phyloP scores from a whole-genome alignment of 2,797 vertebrate species.

The Graptemys geographica region DNA sequence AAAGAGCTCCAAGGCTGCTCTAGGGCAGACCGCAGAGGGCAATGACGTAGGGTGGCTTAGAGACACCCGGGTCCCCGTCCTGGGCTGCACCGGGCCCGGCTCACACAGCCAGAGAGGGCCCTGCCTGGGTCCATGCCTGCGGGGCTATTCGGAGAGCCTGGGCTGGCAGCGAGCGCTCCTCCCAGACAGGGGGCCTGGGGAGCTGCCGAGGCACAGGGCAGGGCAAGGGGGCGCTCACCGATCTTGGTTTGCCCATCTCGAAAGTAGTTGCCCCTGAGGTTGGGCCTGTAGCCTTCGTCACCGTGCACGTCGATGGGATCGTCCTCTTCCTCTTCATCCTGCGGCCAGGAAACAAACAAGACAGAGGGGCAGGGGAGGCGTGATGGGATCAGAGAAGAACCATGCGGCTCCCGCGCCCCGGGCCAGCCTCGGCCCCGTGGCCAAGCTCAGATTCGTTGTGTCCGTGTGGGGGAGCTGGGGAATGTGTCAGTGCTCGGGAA shows the following conservation, averaged over 20 bases:
- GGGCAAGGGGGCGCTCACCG: constrained; percentile 57
- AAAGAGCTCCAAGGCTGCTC: neutral
- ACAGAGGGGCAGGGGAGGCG: neutral
- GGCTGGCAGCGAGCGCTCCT: neutral
- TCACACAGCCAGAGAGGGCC: neutral
- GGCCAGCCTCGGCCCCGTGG: neutral
- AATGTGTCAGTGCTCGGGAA: neutral
- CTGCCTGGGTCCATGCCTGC: rapidly evolving
- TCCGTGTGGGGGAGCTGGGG: neutral
- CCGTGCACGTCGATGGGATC: constrained; percentile 65
- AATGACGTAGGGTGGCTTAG: too few relatives aligned
- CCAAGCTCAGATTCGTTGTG: rapidly evolving
- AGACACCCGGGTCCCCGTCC: too few relatives aligned
- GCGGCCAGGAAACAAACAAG: neutral
- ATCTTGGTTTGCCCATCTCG: constrained; percentile 82
- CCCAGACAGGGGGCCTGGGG: too few relatives aligned
- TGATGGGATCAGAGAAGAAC: neutral
- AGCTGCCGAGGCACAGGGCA: too few relatives aligned
- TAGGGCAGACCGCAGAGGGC: neutral
- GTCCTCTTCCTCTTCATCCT: constrained; percentile 42
- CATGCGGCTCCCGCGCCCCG: neutral
- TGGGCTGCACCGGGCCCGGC: too few relatives aligned
- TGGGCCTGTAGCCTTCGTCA: constrained; percentile 22
- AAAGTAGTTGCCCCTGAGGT: constrained; percentile 80
- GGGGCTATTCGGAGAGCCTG: neutral